Percentiles rank a stretch among this genome's conserved stretches.
These are phyloP conservation scores for Gopherus flavomarginatus DNA, from an alignment of 2,113 vertebrate species.

Conservation along the genomic window DNA sequence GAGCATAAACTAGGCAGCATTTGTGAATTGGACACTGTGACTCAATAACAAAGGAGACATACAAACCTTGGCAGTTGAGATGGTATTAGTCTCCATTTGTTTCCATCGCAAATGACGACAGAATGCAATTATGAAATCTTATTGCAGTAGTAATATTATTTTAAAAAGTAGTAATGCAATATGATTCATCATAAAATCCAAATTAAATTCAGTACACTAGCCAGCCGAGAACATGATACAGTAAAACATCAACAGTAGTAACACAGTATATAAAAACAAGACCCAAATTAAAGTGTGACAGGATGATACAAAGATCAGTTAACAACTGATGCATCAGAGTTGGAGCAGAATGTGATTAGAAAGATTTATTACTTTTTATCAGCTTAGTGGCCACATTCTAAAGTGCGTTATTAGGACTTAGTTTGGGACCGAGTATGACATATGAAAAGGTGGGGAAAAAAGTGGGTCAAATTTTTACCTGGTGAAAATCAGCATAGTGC, in stretches of 20 bases:
- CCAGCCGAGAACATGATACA: neutral
- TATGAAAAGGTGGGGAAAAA: neutral
- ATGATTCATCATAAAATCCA: conserved; percentile 33
- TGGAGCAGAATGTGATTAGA: conserved; percentile 40
- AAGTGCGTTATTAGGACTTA: neutral
- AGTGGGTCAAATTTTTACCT: neutral
- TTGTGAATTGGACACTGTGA: neutral
- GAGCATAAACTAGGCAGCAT: neutral
- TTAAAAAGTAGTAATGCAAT: neutral
- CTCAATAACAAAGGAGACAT: neutral
- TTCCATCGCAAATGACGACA: conserved; percentile 25
- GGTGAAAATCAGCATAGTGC: neutral
- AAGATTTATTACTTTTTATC: conserved; percentile 28
- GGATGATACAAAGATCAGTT: neutral
- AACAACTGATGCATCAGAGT: conserved; percentile 19
- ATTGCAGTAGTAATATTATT: neutral
- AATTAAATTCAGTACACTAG: neutral
- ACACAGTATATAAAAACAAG: neutral
- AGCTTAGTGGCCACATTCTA: neutral
- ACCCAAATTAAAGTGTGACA: neutral
- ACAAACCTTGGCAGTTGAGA: neutral
- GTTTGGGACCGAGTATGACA: neutral
- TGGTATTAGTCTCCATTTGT: neutral
- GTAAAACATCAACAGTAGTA: conserved; percentile 40
- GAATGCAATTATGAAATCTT: conserved; percentile 34